Evolutionary conservation across 2,797 vertebrate species (phyloP), one percentile per base, ranked within the genome.

Genomic region (Serranus cabrilla): DNA sequence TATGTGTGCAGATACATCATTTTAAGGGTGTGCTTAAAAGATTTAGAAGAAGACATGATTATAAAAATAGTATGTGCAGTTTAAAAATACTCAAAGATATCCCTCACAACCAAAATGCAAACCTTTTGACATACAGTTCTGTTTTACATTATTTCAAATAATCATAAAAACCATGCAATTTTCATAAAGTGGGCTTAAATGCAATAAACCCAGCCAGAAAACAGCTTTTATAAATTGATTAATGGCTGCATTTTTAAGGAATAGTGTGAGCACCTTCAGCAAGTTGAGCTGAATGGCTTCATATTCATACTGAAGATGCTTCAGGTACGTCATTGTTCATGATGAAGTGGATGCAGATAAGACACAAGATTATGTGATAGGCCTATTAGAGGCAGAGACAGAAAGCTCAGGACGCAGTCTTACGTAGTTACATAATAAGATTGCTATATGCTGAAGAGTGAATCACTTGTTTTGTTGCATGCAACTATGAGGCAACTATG

Each of bases 361-460:
- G 55, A 50, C 16, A 64, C 34, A 63, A 21, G 72, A 60, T 78
- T 68, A 85, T 62, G 50, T 62, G 34, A 56, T 61, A 82, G 70
- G 34, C 74, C 47, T 74, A 75, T 81, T 86, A 80, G 70, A 65
- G 63, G 23, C 10, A 43, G 21, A 42, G 56, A 70, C 47, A 63
- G 34, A 62, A 31, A 54, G 62, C 65, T 73, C 27, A 31, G 18
- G 54, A 71, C 39, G 25, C 49, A 71, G 71, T 43, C 72, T 85
- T 82, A 78, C 69, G 74, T 73, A 75, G 75, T 89, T 84, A 84
- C 66, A 86, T 90, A 89, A 90, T 70, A 61, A 65, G 80, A 86
- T 84, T 73, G 66, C 60, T 56, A 37, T 57, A 85, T 66, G 69
- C 74, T 82, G 17, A 80, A 42, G 74, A 69, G 57, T 80, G 65